Evolutionary conservation across 1,140 invertebrate species (phyloP).

Genomic region (Lepidurus packardi): DNA sequence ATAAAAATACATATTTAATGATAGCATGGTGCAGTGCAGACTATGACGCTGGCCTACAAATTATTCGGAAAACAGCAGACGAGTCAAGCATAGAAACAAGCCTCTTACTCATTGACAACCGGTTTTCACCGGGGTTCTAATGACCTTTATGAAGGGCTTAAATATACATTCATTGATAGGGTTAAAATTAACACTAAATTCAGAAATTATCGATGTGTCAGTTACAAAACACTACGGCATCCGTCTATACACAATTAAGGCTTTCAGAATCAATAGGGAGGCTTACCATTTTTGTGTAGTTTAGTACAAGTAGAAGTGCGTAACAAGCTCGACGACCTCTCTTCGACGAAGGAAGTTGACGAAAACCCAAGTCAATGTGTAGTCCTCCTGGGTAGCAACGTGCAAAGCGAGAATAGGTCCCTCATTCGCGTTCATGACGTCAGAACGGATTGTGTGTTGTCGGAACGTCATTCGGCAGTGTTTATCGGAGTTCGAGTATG

Average conservation of each 20-base stretch:
- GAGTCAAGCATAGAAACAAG: background rate
- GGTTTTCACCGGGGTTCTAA: constrained; percentile 7
- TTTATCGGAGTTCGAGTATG: background rate
- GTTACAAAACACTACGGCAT: too few relatives aligned
- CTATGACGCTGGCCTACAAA: background rate
- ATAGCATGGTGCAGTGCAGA: background rate
- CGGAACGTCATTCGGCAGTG: background rate
- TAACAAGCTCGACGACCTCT: background rate
- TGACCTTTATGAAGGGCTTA: constrained; percentile 17
- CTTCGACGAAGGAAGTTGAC: constrained; percentile 14
- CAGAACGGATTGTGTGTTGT: background rate
- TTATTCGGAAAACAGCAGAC: background rate
- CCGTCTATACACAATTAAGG: background rate
- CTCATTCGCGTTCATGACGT: background rate
- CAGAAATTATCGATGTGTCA: too few relatives aligned
- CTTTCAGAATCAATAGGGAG: background rate
- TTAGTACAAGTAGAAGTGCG: background rate
- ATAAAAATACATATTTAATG: constrained; percentile 33
- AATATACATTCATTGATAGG: background rate
- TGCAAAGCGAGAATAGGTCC: background rate
- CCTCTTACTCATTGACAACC: background rate
- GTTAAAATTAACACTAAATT: background rate
- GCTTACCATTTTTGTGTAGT: background rate
- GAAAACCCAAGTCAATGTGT: background rate
- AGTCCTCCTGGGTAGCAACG: background rate